Percentiles rank a stretch among this genome's conserved stretches.
These are phyloP conservation scores for Meloe dianella DNA, from an alignment of 2,888 invertebrate genomes.

Conservation along the genomic window DNA sequence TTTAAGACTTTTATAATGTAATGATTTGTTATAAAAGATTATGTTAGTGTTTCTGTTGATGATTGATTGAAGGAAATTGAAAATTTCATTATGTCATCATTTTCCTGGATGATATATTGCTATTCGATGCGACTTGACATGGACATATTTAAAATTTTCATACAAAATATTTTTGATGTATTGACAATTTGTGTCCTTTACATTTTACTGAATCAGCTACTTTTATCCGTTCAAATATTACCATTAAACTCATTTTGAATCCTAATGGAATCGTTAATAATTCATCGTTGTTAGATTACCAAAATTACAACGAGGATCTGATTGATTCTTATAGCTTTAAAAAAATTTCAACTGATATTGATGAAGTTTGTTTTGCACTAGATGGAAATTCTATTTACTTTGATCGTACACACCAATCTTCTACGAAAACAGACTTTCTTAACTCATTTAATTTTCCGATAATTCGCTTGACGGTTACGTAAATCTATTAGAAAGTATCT, in stretches of 20 bases:
- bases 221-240: not conserved
- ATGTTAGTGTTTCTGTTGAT: not conserved
- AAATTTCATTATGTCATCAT: not conserved
- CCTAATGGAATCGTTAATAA: not conserved
- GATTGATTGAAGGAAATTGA: not conserved
- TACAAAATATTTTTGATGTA: not conserved
- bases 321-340: not conserved
- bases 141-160: not conserved
- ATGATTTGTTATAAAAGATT: not conserved
- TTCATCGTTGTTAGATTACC: not conserved
- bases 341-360: not conserved
- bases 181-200: not conserved
- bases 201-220: not conserved
- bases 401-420: not conserved
- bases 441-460: slow-evolving; percentile 1
- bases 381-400: not conserved
- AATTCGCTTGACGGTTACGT: not conserved
- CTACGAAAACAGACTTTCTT: not conserved
- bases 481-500: not conserved
- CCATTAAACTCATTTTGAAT: not conserved
- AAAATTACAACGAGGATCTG: not conserved
- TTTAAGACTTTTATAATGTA: not conserved
- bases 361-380: not conserved
- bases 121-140: not conserved
- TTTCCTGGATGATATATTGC: not conserved